Evolutionary conservation across 2,888 invertebrate species (phyloP).

Genomic region (Drosophila nr. perissopoda): DNA sequence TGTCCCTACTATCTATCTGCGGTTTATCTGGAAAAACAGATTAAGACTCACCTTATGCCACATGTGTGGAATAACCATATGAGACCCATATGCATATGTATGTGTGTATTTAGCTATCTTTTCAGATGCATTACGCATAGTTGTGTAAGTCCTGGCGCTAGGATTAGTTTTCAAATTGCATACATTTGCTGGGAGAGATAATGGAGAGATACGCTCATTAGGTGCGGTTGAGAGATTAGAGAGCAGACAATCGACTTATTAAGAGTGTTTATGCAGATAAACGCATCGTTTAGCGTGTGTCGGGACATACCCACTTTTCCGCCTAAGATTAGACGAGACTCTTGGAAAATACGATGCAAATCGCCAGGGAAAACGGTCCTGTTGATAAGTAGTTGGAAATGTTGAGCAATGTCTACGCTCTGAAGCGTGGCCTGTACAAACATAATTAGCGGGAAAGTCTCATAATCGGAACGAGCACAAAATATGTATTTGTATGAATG

Average conservation of each 20-base stretch:
- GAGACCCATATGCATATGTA: constrained; percentile 1
- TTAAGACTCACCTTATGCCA: constrained; percentile 56
- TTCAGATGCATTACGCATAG: constrained; percentile 43
- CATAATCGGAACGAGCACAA: constrained; percentile 43
- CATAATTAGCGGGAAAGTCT: constrained; percentile 70
- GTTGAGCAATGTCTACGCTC: constrained; percentile 44
- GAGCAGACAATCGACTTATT: constrained; percentile 79
- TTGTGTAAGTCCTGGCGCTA: constrained; percentile 77
- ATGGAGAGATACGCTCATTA: constrained; percentile 69
- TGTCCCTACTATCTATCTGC: constrained; percentile 23
- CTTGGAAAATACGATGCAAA: constrained; percentile 65
- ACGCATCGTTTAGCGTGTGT: constrained; percentile 82
- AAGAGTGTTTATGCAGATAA: constrained; percentile 82
- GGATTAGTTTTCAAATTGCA: constrained; percentile 67
- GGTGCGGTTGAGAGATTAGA: constrained; percentile 65
- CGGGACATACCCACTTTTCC: constrained; percentile 82
- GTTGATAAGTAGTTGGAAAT: constrained; percentile 56
- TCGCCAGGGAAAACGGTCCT: constrained; percentile 19
- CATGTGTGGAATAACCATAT: constrained; percentile 57
- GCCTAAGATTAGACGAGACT: constrained; percentile 67
- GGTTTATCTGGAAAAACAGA: constrained; percentile 64
- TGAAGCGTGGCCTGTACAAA: constrained; percentile 57
- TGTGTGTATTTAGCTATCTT: constrained; percentile 21
- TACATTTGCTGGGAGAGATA: constrained; percentile 65
- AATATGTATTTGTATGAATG: background rate